These are phyloP conservation scores for Thymelicus sylvestris DNA, from an alignment of 2,888 invertebrate genomes.

Conservation along the genomic window DNA sequence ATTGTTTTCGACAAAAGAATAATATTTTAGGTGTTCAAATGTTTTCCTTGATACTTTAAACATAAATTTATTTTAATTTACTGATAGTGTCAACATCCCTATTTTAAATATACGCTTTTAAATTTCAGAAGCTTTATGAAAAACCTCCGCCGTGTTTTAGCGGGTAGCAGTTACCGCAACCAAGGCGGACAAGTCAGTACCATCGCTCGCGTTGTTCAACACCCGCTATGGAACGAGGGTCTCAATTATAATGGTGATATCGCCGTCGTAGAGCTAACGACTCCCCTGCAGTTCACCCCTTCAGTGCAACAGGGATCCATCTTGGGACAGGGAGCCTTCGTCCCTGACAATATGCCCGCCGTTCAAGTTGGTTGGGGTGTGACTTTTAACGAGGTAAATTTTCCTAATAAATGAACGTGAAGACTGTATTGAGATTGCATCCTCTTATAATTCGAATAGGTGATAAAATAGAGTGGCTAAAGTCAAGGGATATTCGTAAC, in stretches of 20 bases:
- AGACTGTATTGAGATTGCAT: no score
- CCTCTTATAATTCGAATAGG: no score
- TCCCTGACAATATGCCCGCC: constrained; percentile 52
- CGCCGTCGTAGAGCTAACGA: constrained; percentile 50
- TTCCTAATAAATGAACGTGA: no score
- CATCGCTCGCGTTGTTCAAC: constrained; percentile 42
- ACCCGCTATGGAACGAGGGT: constrained; percentile 87
- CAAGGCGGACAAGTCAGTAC: constrained; percentile 51
- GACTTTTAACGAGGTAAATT: constrained; percentile 9
- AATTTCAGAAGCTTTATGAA: constrained; percentile 48
- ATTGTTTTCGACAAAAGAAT: no score
- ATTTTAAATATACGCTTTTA: background rate
- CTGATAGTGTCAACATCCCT: no score
- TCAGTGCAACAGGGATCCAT: constrained; percentile 50
- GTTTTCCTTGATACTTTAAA: no score
- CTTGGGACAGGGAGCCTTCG: background rate
- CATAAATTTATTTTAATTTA: no score
- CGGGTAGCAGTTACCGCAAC: constrained; percentile 58
- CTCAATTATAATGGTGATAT: constrained; percentile 89
- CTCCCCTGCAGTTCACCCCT: constrained; percentile 44
- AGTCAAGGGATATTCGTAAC: no score
- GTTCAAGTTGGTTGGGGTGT: constrained; percentile 61
- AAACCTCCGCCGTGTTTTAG: constrained; percentile 56
- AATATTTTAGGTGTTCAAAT: no score
- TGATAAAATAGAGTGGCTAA: no score